Conservation (phyloP, 2,113 vertebrate genomes). For the Saguinus midas region DNA sequence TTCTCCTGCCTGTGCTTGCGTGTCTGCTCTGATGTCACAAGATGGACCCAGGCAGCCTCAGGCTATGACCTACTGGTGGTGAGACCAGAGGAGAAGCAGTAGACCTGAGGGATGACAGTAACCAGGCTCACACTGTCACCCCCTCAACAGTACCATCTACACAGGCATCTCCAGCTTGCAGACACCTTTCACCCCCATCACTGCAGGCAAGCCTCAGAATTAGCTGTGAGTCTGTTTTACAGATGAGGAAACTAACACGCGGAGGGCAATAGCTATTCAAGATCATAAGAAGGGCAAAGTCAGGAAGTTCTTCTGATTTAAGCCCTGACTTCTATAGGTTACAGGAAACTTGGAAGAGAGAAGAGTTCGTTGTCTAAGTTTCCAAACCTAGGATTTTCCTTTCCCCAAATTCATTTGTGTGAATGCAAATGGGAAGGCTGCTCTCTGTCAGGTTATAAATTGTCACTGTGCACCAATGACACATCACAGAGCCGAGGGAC, state of each 20-base stretch:
- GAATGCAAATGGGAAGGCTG: neutral
- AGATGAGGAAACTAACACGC: neutral
- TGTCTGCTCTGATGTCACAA: neutral
- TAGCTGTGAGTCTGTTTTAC: neutral
- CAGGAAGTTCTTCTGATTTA: neutral
- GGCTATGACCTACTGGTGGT: neutral
- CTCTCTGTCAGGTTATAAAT: neutral
- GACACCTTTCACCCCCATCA: neutral
- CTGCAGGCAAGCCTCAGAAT: neutral
- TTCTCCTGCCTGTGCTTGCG: neutral
- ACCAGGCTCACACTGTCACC: neutral
- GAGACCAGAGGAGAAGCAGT: neutral
- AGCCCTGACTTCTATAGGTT: neutral
- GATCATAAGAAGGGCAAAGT: too few relatives aligned
- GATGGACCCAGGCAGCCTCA: neutral
- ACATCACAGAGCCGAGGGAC: neutral
- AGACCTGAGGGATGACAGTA: neutral
- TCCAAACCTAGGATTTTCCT: neutral
- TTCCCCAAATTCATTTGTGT: neutral
- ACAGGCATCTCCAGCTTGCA: neutral
- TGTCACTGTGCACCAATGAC: neutral
- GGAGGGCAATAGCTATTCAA: neutral
- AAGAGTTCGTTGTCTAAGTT: neutral
- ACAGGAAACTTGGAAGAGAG: neutral
- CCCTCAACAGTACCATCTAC: neutral